A percentile compares a stretch with the other conserved stretches of the same genome.
Evolutionary conservation across 1,140 invertebrate species (phyloP).

Genomic region (Rhynchophorus ferrugineus): DNA sequence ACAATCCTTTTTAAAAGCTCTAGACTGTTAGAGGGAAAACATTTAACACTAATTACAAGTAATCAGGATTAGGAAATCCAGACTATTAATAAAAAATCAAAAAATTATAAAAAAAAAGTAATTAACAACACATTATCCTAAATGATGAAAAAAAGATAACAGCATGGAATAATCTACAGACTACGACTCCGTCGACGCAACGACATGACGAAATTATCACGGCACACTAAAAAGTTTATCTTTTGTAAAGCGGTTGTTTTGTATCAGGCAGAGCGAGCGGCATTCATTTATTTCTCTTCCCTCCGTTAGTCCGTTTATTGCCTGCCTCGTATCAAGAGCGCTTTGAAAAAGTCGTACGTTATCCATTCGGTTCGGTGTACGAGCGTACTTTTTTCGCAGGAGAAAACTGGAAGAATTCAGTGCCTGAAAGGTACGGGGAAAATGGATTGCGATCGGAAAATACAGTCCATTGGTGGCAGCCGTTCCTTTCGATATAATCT

Average conservation of each 20-base stretch:
- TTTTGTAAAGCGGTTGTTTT: constrained; percentile 34
- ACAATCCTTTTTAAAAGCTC: too few species aligned
- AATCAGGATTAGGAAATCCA: too few species aligned
- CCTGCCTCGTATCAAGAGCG: constrained; percentile 17
- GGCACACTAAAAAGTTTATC: constrained; percentile 32
- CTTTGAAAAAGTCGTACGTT: constrained; percentile 14
- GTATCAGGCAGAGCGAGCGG: constrained; percentile 24
- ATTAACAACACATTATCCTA: too few species aligned
- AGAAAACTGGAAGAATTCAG: background rate
- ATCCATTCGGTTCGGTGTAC: background rate
- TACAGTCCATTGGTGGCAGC: constrained; percentile 3
- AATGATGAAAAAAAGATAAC: too few species aligned
- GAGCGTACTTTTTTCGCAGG: background rate
- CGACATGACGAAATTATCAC: constrained; percentile 21
- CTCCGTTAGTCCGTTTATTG: constrained; percentile 23
- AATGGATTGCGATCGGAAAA: background rate
- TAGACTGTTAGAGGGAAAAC: too few species aligned
- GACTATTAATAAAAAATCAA: too few species aligned
- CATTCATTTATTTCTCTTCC: constrained; percentile 31
- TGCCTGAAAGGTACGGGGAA: background rate
- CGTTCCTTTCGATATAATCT: background rate
- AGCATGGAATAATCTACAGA: background rate
- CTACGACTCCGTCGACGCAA: constrained; percentile 12
- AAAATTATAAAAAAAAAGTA: too few species aligned
- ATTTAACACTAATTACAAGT: too few species aligned